These are phyloP conservation scores for Ips nitidus DNA, from an alignment of 1,140 invertebrate genomes.

Conservation along the genomic window DNA sequence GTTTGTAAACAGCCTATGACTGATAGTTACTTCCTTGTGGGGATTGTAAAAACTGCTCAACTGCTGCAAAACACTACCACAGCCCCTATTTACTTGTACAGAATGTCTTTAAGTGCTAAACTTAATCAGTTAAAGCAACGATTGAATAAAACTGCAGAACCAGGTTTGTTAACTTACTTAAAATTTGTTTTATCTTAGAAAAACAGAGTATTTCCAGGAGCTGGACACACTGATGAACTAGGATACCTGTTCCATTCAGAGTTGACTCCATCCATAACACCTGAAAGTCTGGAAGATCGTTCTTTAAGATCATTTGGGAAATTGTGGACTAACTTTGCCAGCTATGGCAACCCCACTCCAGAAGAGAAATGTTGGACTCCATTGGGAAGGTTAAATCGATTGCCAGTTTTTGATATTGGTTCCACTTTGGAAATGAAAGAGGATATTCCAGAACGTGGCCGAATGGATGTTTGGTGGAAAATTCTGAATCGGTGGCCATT, in stretches of 20 bases:
- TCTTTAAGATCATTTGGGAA: conserved; percentile 41
- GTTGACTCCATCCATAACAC: conserved; percentile 50
- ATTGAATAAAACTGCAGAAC: conserved; percentile 9
- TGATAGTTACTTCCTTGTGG: conserved; percentile 19
- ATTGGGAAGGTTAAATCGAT: neutral
- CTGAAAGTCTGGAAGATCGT: conserved; percentile 40
- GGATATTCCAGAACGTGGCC: conserved; percentile 12
- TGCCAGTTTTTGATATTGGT: conserved; percentile 30
- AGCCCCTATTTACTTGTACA: conserved; percentile 23
- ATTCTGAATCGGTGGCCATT: conserved; percentile 12
- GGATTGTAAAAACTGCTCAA: conserved; percentile 11
- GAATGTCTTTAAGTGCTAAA: conserved; percentile 17
- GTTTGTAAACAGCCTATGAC: conserved; percentile 16
- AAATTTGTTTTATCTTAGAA: neutral
- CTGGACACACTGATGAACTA: conserved; percentile 63
- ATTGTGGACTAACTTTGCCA: conserved; percentile 43
- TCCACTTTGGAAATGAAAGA: conserved; percentile 7
- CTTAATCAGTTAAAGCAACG: conserved; percentile 21
- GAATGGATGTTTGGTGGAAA: conserved; percentile 24
- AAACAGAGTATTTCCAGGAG: conserved; percentile 51
- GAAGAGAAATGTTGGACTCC: neutral
- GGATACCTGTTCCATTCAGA: conserved; percentile 61
- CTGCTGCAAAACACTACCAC: neutral
- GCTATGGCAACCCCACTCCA: conserved; percentile 15
- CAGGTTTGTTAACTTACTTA: conserved; percentile 5